Conservation (phyloP, 2,888 invertebrate species). For the Tetrapedia diversipes region DNA sequence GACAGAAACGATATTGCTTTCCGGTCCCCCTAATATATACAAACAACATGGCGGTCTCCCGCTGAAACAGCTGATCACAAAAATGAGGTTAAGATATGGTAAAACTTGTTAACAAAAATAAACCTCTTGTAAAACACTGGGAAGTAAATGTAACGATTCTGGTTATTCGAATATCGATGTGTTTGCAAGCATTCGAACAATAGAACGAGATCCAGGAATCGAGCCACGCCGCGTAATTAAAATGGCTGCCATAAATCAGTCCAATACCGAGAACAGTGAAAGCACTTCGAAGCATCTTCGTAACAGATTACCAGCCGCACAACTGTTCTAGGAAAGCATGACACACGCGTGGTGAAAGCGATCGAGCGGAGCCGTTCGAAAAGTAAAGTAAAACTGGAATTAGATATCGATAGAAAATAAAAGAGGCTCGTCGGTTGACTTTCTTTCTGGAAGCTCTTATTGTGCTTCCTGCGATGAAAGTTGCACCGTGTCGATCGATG, state of each 20-base stretch:
- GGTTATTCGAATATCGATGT: no score
- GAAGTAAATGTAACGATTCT: no score
- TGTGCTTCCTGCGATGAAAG: not conserved
- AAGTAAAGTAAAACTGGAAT: constrained; percentile 39
- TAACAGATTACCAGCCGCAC: constrained; percentile 27
- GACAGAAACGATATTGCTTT: no score
- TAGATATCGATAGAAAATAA: constrained; percentile 29
- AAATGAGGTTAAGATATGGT: no score
- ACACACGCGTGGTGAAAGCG: constrained; percentile 43
- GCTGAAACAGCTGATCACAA: no score
- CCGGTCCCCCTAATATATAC: no score
- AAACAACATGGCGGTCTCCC: no score
- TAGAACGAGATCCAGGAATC: no score
- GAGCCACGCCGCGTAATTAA: no score
- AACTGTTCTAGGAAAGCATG: constrained; percentile 45
- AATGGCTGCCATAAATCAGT: constrained; percentile 44
- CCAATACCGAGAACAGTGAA: constrained; percentile 40
- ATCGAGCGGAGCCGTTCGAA: constrained; percentile 17
- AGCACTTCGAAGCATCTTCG: constrained; percentile 43
- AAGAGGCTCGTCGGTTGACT: not conserved
- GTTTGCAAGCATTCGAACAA: no score
- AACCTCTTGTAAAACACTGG: no score
- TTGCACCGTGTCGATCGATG: not conserved
- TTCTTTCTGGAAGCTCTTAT: not conserved
- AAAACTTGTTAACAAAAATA: no score